Evolutionary conservation across 2,888 invertebrate species (phyloP).

Genomic region (Agonopterix subpropinquella): DNA sequence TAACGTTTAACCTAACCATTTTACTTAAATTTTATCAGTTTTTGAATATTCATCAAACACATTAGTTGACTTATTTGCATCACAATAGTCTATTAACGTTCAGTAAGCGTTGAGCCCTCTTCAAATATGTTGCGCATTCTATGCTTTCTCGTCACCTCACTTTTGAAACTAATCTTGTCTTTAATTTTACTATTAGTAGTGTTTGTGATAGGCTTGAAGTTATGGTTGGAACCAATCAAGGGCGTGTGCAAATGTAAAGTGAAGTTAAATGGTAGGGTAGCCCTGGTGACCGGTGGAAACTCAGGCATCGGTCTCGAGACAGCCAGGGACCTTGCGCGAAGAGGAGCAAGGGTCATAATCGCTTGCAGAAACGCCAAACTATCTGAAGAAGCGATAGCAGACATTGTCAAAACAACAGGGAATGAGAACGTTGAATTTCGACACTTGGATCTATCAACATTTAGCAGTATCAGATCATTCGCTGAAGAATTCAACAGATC

Average conservation of each 20-base stretch:
- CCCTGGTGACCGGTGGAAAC: constrained; percentile 87
- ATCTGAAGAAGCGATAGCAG: constrained; percentile 80
- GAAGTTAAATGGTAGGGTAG: constrained; percentile 72
- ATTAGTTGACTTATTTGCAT: too few species aligned
- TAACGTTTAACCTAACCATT: too few species aligned
- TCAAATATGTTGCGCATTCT: neutral
- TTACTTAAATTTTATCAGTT: too few species aligned
- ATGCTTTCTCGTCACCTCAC: neutral
- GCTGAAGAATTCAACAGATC: constrained; percentile 72
- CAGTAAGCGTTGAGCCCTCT: constrained; percentile 1
- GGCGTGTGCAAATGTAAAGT: constrained; percentile 41
- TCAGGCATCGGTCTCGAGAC: constrained; percentile 89
- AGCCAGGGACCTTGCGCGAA: constrained; percentile 79
- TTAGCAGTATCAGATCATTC: constrained; percentile 74
- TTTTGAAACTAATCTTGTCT: constrained; percentile 3
- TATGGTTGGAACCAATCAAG: constrained; percentile 26
- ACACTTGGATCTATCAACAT: constrained; percentile 65
- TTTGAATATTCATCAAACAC: too few species aligned
- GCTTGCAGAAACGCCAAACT: constrained; percentile 84
- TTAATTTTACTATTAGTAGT: constrained; percentile 11
- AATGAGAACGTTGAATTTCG: constrained; percentile 81
- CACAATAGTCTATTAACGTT: neutral
- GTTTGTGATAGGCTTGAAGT: constrained; percentile 14
- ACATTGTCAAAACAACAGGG: constrained; percentile 80
- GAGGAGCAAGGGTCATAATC: constrained; percentile 82